phyloP scores from a whole-genome alignment of 1,140 invertebrate genomes.

The Eupristina koningsbergeri region DNA sequence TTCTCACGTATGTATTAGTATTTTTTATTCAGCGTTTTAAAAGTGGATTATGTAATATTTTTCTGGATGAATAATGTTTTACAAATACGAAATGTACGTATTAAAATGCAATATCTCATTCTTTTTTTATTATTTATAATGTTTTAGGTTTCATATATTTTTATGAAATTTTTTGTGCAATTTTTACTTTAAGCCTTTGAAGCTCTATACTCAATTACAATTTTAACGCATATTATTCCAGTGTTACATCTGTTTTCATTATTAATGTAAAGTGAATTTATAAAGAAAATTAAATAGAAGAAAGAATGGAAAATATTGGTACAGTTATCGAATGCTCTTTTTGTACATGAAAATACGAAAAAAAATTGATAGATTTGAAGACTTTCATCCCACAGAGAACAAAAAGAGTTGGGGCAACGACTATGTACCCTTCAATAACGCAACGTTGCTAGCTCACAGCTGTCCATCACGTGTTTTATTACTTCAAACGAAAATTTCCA shows the following conservation, averaged over 20 bases:
- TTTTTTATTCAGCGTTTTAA: background rate
- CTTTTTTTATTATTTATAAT: no score
- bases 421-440: constrained; percentile 4
- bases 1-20: background rate
- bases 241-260: background rate
- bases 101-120: no score
- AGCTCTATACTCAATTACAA: background rate
- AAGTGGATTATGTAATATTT: background rate
- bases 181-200: no score
- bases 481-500: background rate
- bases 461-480: background rate
- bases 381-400: background rate
- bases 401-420: background rate
- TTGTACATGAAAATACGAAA: background rate
- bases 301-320: background rate
- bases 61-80: background rate
- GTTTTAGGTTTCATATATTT: no score
- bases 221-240: background rate
- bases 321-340: background rate
- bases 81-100: background rate
- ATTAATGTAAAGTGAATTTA: background rate
- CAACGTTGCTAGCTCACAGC: background rate
- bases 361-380: background rate
- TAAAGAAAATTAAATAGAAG: background rate
- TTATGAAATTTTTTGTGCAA: no score